Conservation (phyloP, 1,140 invertebrate species). For the Pemphigus obesinymphae region DNA sequence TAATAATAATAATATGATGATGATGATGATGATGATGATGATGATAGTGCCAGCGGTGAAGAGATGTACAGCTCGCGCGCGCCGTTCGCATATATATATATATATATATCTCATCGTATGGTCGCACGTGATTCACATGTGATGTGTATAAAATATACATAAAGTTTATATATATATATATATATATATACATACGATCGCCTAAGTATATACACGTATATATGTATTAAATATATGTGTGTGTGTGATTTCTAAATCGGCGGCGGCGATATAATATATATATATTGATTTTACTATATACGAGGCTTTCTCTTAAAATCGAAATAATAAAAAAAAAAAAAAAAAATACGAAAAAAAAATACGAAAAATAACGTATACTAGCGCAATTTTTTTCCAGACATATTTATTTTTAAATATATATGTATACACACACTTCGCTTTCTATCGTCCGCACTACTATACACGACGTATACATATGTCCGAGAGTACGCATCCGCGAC, state of each 20-base stretch:
- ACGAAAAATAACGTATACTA: neutral
- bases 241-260: constrained; percentile 2
- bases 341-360: too few species aligned
- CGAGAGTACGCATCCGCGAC: neutral
- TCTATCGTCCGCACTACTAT: neutral
- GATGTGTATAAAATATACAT: neutral
- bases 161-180: neutral
- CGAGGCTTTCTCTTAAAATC: neutral
- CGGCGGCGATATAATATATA: neutral
- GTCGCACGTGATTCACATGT: too few species aligned
- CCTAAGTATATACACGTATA: too few species aligned
- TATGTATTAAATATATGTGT: too few species aligned
- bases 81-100: neutral
- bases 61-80: neutral
- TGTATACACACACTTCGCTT: too few species aligned
- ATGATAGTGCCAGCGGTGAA: too few species aligned
- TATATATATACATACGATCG: neutral
- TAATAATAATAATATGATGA: too few species aligned
- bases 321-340: too few species aligned
- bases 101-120: neutral
- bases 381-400: neutral
- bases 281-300: neutral
- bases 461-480: neutral
- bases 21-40: too few species aligned
- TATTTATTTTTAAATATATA: neutral